Base-by-base conservation (phyloP, 1,140 invertebrate genomes). In the Drosophila takahashii region DNA sequence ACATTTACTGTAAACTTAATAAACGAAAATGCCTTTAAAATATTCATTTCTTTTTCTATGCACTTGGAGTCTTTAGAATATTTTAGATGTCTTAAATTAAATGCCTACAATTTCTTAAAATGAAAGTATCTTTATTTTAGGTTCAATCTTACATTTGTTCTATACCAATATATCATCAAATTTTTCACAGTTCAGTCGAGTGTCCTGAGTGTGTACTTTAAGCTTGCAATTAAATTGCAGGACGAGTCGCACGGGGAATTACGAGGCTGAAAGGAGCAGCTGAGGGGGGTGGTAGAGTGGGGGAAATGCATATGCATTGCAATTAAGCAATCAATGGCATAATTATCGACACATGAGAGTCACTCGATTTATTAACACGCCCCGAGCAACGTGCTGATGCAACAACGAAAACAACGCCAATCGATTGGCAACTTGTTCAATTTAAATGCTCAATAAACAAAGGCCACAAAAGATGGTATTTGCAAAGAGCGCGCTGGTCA, bases 281-380 rank as follows among this genome's bases (percentile, higher is more conserved):
- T n/a, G 41, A 1, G 22, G 11, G 13, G 50, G 22, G n/a, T 13
- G 50, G 27, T 11, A 36, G 3, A 5, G 47, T 6, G 39, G 27
- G 27, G 7, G 39, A 34, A 48, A 48, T 81, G 26, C 78, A 87
- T 83, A 87, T 87, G 83, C 57, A 89, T 83, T 87, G 83, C 85
- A 87, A 87, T 87, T 87, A 87, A 89, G 76, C 83, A 89, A 87
- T 87, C 83, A 87, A 87, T 87, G 83, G 66, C 79, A 83, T 89
- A 87, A 89, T 87, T 87, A 87, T 85, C 74, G 83, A 62, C 83
- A 85, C 84, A 85, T 89, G 83, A 87, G 83, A 89, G 58, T 79
- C 83, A 76, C 83, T 87, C 83, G 79, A 89, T 87, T 83, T 87
- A 87, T 87, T 87, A 79, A 87, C 83, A 89, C 66, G 83, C 84